Conservation (phyloP, 2,113 vertebrate species). For the Dendropsophus ebraccatus region DNA sequence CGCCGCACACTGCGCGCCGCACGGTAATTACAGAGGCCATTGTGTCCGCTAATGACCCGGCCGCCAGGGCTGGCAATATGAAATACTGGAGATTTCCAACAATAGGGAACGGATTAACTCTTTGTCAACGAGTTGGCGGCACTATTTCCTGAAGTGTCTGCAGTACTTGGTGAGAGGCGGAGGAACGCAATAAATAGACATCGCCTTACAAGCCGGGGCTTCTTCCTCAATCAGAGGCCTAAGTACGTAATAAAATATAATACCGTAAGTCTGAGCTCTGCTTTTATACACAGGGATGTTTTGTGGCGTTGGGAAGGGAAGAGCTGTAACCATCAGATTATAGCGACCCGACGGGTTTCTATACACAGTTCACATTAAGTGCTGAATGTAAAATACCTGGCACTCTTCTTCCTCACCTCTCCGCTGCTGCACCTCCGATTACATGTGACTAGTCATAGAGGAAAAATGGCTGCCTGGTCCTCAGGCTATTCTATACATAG, state of each 20-base stretch:
- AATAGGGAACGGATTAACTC: constrained; percentile 31
- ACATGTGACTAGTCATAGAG: too few relatives aligned
- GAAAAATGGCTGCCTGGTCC: too few relatives aligned
- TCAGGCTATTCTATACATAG: too few relatives aligned
- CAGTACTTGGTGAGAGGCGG: not conserved
- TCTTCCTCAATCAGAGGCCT: not conserved
- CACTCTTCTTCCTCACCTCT: too few relatives aligned
- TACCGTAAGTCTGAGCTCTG: not conserved
- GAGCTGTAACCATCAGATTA: not conserved
- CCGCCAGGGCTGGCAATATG: constrained; percentile 44
- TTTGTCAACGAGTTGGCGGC: not conserved
- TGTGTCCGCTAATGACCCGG: constrained; percentile 24
- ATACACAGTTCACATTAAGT: not conserved
- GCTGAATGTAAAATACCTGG: not conserved
- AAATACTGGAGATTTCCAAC: constrained; percentile 16
- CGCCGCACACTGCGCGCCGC: not conserved
- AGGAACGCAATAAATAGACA: not conserved
- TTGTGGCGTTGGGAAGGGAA: not conserved
- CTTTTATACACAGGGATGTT: not conserved
- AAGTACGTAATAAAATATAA: not conserved
- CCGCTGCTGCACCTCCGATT: too few relatives aligned
- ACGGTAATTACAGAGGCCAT: constrained; percentile 49
- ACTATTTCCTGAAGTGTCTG: not conserved
- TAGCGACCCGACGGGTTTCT: too few relatives aligned
- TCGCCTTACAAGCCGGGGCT: not conserved